phyloP scores from a whole-genome alignment of 1,140 invertebrate genomes.

The Papilio machaon region DNA sequence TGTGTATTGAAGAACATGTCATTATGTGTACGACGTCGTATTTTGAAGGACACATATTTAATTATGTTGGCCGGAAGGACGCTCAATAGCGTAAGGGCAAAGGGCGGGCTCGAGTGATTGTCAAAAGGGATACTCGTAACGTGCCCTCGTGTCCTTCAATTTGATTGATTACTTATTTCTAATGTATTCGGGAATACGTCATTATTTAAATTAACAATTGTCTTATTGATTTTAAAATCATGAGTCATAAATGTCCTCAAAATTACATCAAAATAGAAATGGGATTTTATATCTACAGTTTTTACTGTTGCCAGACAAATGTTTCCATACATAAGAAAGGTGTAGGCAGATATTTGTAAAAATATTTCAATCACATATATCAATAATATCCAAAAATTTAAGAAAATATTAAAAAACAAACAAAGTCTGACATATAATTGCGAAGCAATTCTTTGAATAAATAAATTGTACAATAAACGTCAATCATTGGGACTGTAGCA shows the following conservation, averaged over 20 bases:
- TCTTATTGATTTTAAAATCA: neutral
- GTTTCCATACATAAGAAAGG: too few species aligned
- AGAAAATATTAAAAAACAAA: neutral
- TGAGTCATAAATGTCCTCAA: neutral
- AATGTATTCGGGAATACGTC: neutral
- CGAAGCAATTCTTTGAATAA: neutral
- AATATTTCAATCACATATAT: neutral
- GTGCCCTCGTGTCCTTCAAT: slow-evolving; percentile 8
- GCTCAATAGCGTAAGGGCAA: slow-evolving; percentile 13
- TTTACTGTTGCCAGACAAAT: too few species aligned
- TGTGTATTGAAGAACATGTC: neutral
- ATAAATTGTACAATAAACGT: slow-evolving; percentile 23
- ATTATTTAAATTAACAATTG: neutral
- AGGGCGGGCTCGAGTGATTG: slow-evolving; percentile 22
- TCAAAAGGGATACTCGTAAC: neutral
- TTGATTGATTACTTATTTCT: slow-evolving; percentile 23
- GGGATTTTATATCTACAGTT: too few species aligned
- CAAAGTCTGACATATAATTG: neutral
- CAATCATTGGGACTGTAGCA: slow-evolving; percentile 26
- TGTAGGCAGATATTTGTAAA: too few species aligned
- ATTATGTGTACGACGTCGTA: neutral
- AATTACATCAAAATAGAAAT: too few species aligned
- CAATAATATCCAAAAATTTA: neutral
- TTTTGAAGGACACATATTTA: slow-evolving; percentile 29
- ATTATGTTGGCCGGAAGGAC: slow-evolving; percentile 19